Evolutionary conservation across 2,888 invertebrate species (phyloP).

Genomic region (Heteromurus nitidus): DNA sequence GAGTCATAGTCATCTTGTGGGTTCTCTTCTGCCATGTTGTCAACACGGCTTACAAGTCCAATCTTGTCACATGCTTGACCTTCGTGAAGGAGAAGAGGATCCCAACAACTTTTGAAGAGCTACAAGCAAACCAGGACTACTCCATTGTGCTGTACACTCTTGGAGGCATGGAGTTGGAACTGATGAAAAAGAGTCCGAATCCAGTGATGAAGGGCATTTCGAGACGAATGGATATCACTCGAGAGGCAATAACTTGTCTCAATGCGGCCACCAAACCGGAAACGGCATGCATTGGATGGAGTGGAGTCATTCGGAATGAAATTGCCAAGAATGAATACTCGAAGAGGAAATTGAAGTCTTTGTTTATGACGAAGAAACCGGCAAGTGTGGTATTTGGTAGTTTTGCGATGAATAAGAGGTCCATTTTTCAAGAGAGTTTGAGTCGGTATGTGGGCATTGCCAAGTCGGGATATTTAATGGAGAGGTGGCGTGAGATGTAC

Average conservation of each 20-base stretch:
- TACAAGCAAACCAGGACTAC: not conserved
- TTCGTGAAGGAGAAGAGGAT: not conserved
- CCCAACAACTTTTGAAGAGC: not conserved
- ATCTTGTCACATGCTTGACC: not conserved
- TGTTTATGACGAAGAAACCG: too few relatives aligned
- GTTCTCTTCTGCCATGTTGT: not conserved
- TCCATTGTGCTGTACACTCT: not conserved
- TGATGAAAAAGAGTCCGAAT: not conserved
- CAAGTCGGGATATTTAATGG: not conserved
- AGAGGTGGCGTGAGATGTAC: not conserved
- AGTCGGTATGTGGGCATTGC: constrained; percentile 6
- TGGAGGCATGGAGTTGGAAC: not conserved
- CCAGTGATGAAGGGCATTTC: not conserved
- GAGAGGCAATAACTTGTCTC: not conserved
- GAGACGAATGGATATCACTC: not conserved
- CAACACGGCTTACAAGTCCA: not conserved
- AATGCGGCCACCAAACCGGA: not conserved
- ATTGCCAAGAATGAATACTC: not conserved
- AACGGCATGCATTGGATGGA: not conserved
- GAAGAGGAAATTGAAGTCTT: too few relatives aligned
- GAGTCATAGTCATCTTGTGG: not conserved
- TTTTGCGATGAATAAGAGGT: too few relatives aligned
- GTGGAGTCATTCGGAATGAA: not conserved
- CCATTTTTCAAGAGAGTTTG: constrained; percentile 8
- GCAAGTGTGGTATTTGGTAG: too few relatives aligned